These are phyloP conservation scores for Protonibea diacanthus DNA, from an alignment of 2,797 vertebrate genomes.

Conservation along the genomic window DNA sequence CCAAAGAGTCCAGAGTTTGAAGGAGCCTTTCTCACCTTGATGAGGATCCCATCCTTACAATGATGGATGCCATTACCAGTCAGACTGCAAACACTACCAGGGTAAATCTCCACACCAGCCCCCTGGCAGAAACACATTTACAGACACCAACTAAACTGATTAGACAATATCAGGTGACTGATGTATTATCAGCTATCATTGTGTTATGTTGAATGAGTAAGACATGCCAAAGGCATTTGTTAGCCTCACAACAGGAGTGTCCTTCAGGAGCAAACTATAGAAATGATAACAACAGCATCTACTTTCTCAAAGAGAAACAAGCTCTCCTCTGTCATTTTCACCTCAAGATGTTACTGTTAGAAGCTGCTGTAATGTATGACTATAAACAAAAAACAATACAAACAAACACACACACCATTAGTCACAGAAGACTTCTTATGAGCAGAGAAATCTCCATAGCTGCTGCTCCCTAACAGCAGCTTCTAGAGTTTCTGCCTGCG, in stretches of 20 bases:
- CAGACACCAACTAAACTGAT: background rate
- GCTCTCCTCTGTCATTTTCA: background rate
- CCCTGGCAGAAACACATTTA: constrained; percentile 74
- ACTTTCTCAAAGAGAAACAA: background rate
- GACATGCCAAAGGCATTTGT: background rate
- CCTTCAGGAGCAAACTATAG: background rate
- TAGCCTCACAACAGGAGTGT: background rate
- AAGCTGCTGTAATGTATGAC: background rate
- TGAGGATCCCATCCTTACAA: constrained; percentile 95
- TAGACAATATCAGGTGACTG: background rate
- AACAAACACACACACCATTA: no score
- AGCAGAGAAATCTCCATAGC: no score
- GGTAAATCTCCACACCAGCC: constrained; percentile 95
- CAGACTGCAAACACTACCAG: constrained; percentile 90
- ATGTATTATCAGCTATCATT: background rate
- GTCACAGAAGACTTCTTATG: no score
- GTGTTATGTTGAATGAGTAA: background rate
- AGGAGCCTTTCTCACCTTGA: constrained; percentile 89
- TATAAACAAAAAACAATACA: no score
- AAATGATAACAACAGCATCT: background rate
- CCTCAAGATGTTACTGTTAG: background rate
- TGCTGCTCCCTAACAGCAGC: background rate
- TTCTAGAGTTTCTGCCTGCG: no score
- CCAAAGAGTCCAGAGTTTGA: background rate
- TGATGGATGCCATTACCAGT: constrained; percentile 93